phyloP scores from a whole-genome alignment of 2,113 vertebrate genomes.

The Pelobates fuscus region DNA sequence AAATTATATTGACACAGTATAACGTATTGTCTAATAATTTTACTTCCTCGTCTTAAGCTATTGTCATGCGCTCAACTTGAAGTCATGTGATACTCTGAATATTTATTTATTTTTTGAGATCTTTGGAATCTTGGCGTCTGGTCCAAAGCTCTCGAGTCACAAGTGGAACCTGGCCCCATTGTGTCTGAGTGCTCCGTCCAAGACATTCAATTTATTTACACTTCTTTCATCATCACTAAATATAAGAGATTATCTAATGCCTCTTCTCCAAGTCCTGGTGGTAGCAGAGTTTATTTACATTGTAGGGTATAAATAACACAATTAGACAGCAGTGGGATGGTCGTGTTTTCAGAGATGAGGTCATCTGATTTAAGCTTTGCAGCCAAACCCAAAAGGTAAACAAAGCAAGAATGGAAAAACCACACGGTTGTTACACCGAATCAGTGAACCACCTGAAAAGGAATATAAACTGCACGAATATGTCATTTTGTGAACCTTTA shows the following conservation, averaged over 20 bases:
- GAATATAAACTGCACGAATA: not conserved
- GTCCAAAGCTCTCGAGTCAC: slow-evolving; percentile 18
- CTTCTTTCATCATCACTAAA: slow-evolving; percentile 61
- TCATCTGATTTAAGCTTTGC: not conserved
- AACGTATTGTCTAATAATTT: not conserved
- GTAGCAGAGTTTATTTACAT: slow-evolving; percentile 58
- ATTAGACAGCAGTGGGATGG: slow-evolving; percentile 44
- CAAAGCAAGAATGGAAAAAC: slow-evolving; percentile 28
- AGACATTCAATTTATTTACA: slow-evolving; percentile 57
- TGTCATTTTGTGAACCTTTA: slow-evolving; percentile 5
- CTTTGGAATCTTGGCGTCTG: not conserved
- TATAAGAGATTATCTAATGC: slow-evolving; percentile 66
- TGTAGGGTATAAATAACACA: slow-evolving; percentile 61
- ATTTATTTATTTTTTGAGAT: not conserved
- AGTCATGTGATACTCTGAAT: slow-evolving; percentile 27
- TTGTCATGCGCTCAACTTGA: slow-evolving; percentile 1
- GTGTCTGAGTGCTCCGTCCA: slow-evolving; percentile 41
- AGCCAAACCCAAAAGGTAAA: slow-evolving; percentile 37
- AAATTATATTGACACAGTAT: not conserved
- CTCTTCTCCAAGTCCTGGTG: slow-evolving; percentile 51
- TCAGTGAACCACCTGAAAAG: not conserved
- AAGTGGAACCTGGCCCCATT: slow-evolving; percentile 41
- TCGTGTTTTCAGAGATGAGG: slow-evolving; percentile 45
- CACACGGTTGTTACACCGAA: not conserved
- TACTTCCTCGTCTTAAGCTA: not conserved